Evolutionary conservation across 2,888 invertebrate species (phyloP).

Genomic region (Empis livida): DNA sequence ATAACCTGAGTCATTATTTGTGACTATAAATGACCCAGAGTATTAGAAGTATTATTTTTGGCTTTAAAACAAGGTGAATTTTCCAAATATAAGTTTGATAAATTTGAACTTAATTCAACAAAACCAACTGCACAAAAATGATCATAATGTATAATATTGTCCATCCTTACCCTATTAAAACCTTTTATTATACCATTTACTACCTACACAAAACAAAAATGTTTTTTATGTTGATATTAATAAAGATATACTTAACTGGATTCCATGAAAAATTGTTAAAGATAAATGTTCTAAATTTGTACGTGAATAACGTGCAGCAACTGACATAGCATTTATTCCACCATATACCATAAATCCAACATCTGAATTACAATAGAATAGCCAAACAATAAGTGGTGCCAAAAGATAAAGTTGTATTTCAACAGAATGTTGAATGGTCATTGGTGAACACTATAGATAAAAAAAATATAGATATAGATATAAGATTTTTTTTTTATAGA

Average conservation of each 20-base stretch:
- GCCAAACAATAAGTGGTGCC: slow-evolving; percentile 51
- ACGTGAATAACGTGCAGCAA: slow-evolving; percentile 48
- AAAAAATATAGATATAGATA: background rate
- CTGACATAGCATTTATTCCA: slow-evolving; percentile 43
- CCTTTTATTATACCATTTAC: too few relatives aligned
- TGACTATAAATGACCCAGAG: too few relatives aligned
- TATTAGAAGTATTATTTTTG: too few relatives aligned
- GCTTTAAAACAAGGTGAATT: too few relatives aligned
- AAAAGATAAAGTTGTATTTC: slow-evolving; percentile 59
- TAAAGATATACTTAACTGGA: slow-evolving; percentile 41
- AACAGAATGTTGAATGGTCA: slow-evolving; percentile 59
- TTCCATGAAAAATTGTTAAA: slow-evolving; percentile 52
- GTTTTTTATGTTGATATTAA: too few relatives aligned
- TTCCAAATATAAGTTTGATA: too few relatives aligned
- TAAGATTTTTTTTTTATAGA: background rate
- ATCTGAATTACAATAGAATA: slow-evolving; percentile 42
- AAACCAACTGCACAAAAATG: too few relatives aligned
- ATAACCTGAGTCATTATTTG: too few relatives aligned
- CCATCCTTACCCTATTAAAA: too few relatives aligned
- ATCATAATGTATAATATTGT: too few relatives aligned
- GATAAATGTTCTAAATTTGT: slow-evolving; percentile 49
- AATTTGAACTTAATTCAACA: too few relatives aligned
- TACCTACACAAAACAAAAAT: too few relatives aligned
- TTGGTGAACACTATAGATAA: slow-evolving; percentile 53
- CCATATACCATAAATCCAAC: slow-evolving; percentile 43